phyloP scores from a whole-genome alignment of 2,888 invertebrate species.

The Meghimatium bilineatum region DNA sequence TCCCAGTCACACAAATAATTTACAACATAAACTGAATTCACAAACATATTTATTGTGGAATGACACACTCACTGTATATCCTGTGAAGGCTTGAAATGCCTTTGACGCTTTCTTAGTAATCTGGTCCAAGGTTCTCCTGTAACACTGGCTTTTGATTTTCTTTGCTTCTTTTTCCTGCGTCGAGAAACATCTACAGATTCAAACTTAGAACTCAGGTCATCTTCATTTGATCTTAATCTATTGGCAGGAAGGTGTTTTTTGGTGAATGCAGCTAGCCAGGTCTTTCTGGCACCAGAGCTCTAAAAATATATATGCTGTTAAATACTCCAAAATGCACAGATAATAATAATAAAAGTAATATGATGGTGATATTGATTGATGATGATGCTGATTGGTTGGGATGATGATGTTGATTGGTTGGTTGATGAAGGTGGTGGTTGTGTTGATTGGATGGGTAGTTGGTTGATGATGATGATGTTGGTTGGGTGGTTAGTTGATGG shows the following conservation, averaged over 20 bases:
- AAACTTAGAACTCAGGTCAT: constrained; percentile 54
- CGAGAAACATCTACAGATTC: constrained; percentile 50
- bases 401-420: no score
- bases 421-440: no score
- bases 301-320: background rate
- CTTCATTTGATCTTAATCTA: constrained; percentile 53
- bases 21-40: no score
- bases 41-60: background rate
- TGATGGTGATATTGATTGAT: no score
- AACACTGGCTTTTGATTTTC: constrained; percentile 18
- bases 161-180: constrained; percentile 25
- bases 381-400: background rate
- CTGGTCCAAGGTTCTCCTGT: background rate
- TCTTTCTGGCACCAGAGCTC: constrained; percentile 8
- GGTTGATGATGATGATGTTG: no score
- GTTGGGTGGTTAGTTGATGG: no score
- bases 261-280: constrained; percentile 52
- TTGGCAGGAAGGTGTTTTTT: constrained; percentile 56
- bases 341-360: background rate
- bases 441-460: no score
- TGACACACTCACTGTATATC: background rate
- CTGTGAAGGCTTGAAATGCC: background rate
- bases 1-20: no score
- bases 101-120: constrained; percentile 4
- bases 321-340: background rate